Conservation (phyloP, 2,888 invertebrate genomes). For the Psylliodes chrysocephalus region DNA sequence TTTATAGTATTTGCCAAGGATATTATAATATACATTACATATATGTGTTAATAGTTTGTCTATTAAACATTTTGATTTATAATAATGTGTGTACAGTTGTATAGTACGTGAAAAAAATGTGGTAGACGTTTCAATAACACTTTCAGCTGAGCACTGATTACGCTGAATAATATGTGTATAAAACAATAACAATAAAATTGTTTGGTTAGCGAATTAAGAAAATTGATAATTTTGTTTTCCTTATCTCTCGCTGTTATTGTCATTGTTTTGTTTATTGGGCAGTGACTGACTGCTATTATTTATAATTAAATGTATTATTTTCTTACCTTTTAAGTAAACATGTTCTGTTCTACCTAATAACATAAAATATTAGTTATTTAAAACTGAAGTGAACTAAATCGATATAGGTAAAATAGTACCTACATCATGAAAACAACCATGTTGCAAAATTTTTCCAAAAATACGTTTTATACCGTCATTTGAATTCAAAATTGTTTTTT, state of each 20-base stretch:
- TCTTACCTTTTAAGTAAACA: too few species aligned
- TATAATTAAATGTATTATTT: too few species aligned
- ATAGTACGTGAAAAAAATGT: background rate
- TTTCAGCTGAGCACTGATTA: background rate
- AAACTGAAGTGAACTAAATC: too few species aligned
- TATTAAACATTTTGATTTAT: background rate
- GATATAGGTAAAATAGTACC: too few species aligned
- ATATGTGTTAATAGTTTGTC: background rate
- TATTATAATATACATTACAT: slow-evolving; percentile 3
- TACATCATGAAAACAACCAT: too few species aligned
- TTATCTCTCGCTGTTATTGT: background rate
- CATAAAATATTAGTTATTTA: too few species aligned
- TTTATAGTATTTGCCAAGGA: slow-evolving; percentile 16
- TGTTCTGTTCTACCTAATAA: too few species aligned
- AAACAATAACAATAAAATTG: background rate
- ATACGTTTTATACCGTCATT: too few species aligned
- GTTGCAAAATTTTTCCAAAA: too few species aligned
- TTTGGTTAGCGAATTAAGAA: background rate
- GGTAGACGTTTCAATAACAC: background rate
- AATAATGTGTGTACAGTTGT: background rate
- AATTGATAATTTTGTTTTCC: background rate
- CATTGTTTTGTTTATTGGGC: background rate
- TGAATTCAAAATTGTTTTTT: too few species aligned
- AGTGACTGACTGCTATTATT: too few species aligned
- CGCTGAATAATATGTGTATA: background rate